Conservation (phyloP, 2,797 vertebrate genomes). For the Lagocephalus sceleratus region DNA sequence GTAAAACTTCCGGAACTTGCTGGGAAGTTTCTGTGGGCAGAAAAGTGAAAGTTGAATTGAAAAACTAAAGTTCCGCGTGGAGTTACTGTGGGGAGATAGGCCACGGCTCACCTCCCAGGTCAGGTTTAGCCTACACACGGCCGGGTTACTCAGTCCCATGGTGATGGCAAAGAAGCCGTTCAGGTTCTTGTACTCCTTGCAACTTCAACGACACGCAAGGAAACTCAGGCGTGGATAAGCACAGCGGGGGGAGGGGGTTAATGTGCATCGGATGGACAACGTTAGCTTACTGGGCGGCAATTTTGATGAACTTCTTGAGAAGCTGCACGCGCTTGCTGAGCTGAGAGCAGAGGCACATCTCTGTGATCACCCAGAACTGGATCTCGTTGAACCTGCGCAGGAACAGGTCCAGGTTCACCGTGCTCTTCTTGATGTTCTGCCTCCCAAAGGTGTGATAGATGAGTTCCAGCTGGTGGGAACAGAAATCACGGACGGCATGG, state of each 20-base stretch:
- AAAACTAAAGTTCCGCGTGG: not conserved
- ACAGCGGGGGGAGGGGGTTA: not conserved
- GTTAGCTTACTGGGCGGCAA: slow-evolving; percentile 92
- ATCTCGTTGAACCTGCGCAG: slow-evolving; percentile 97
- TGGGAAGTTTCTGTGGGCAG: slow-evolving; percentile 90
- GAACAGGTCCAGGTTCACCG: slow-evolving; percentile 97
- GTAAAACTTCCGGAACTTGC: slow-evolving; percentile 98
- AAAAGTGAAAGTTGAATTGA: slow-evolving; percentile 28
- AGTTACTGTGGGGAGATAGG: not conserved
- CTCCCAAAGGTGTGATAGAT: slow-evolving; percentile 97
- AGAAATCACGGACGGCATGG: too few relatives aligned
- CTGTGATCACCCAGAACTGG: slow-evolving; percentile 97
- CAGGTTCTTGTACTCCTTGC: slow-evolving; percentile 96
- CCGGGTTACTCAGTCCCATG: slow-evolving; percentile 96
- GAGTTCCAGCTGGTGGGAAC: slow-evolving; percentile 87
- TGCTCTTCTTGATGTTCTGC: slow-evolving; percentile 91
- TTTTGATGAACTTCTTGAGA: slow-evolving; percentile 98
- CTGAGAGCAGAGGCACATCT: slow-evolving; percentile 92
- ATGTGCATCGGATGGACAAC: too few relatives aligned
- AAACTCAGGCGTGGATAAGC: not conserved
- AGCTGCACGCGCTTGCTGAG: slow-evolving; percentile 97
- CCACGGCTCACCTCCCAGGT: slow-evolving; percentile 94
- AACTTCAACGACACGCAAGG: slow-evolving; percentile 71
- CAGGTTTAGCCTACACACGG: slow-evolving; percentile 89
- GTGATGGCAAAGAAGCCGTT: slow-evolving; percentile 96